Evolutionary conservation across 2,797 vertebrate species (phyloP), one percentile per base, ranked within the genome.

Genomic region (Myripristis murdjan): DNA sequence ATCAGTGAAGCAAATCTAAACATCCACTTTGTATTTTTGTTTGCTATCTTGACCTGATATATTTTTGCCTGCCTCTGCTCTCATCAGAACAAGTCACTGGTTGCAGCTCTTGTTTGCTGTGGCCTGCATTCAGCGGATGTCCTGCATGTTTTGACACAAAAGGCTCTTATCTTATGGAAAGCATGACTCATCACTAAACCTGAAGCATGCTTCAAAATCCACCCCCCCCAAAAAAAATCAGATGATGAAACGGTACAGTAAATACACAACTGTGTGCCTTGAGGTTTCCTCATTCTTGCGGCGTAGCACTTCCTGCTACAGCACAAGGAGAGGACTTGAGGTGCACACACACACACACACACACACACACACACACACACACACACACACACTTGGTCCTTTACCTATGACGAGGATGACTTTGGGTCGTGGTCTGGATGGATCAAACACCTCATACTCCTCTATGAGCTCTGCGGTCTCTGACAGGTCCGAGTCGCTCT

Each of bases 391-490:
- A 12, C 22, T 4, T 6, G 41, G 20, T 20, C 22, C 79, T 90
- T 81, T 95, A 99, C 98, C 98, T 76, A 99, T 99, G 75, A 99
- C 95, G 10, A 99, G 97, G 89, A 99, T 96, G 85, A 99, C 95
- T 93, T 98, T 98, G 56, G 98, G 98, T 39, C 96, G 93, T 0
- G 97, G 95, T 84, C 96, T 95, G 49, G 93, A 89, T 0, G 97
- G 97, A 75, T 99, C 98, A 24, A 99, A 99, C 47, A 99, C 97
- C 59, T 98, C 97, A 0, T 99, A 99, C 77, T 99, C 97, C 84
- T 99, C 97, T 65, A 99, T 99, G 59, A 99, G 95, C 89, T 99
- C 98, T 0, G 98, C 97, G 0, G 98, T 99, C 93, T 99, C 98
- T 0, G 98, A 98, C 70, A 99, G 95, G 86, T 99, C 98, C 0